Conservation (phyloP, 2,888 invertebrate species). For the Eutolmus rufibarbis region DNA sequence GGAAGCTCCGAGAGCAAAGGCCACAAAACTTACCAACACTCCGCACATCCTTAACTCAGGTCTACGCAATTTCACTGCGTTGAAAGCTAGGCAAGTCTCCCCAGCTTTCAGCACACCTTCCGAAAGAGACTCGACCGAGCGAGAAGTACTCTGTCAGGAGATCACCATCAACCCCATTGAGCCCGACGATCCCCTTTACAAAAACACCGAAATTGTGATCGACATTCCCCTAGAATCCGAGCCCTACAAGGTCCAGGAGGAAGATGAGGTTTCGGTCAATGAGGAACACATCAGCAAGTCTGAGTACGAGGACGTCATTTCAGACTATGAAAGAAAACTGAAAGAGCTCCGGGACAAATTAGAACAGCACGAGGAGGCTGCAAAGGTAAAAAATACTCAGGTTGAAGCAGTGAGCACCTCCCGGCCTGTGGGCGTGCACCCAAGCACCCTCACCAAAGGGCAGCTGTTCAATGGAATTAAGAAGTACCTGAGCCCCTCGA, state of each 20-base stretch:
- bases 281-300: not conserved
- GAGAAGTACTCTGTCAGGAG: not conserved
- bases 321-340: not conserved
- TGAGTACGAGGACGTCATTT: not conserved
- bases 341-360: conserved; percentile 27
- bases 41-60: not conserved
- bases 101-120: not conserved
- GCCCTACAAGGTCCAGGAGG: not conserved
- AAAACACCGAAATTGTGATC: not conserved
- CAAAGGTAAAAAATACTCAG: not conserved
- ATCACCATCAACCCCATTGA: not conserved
- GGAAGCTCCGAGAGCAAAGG: not conserved
- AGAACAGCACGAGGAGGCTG: not conserved
- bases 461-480: conserved; percentile 60
- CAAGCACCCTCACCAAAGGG: conserved; percentile 51
- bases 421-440: not conserved
- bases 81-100: not conserved
- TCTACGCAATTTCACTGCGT: not conserved
- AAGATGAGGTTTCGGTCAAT: not conserved
- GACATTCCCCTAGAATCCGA: not conserved
- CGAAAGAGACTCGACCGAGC: not conserved
- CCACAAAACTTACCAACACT: not conserved
- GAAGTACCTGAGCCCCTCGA: conserved; percentile 58
- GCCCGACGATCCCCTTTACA: not conserved
- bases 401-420: conserved; percentile 48